Evolutionary conservation across 2,797 vertebrate genomes (phyloP), one percentile per base, ranked within the genome.

Genomic region (Anisognathus igniventris): DNA sequence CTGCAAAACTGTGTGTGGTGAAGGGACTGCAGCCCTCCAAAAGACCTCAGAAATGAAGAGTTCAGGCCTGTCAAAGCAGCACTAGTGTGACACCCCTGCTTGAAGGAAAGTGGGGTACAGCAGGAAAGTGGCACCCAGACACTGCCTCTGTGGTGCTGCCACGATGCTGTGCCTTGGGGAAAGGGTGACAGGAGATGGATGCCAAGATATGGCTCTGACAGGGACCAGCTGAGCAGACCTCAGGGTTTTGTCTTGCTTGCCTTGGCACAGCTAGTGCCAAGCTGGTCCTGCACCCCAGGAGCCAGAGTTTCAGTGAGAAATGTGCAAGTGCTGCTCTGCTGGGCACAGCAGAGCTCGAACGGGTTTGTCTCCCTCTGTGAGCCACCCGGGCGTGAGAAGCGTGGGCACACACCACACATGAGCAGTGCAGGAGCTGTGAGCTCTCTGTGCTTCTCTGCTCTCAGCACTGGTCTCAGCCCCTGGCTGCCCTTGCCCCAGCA

Each of bases 381-480:
- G 65, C 64, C 88, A 33, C 4, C 54, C 2, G 57, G 53, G 33
- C 58, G 10, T 0, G 10, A 0, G 8, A 20, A 72, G 65, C 23
- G 3, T 6, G 78, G 77, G 61, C n/a, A 39, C 56, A 20, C 54
- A 57, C 5, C 21, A 5, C 1, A 0, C 58, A 24, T 0, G 14
- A 23, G 0, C 11, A 20, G 39, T 2, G 72, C 14, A 53, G 33
- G 23, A 70, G 51, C 54, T 0, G 2, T 9, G 66, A 81, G 70
- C 58, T 66, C 15, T 76, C 60, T 25, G 15, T 0, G 1, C 45
- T 62, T 15, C 61, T 40, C 24, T 21, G 0, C n/a, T 23, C 73
- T 19, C 42, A 61, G 86, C 44, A n/a, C 0, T 7, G 70, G 14
- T 31, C 45, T 18, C 64, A 40, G 48, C 33, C 64, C 48, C 27